Percentiles rank a stretch among this genome's conserved stretches.
phyloP scores from a whole-genome alignment of 2,888 invertebrate species.

The Platypus cylindrus region DNA sequence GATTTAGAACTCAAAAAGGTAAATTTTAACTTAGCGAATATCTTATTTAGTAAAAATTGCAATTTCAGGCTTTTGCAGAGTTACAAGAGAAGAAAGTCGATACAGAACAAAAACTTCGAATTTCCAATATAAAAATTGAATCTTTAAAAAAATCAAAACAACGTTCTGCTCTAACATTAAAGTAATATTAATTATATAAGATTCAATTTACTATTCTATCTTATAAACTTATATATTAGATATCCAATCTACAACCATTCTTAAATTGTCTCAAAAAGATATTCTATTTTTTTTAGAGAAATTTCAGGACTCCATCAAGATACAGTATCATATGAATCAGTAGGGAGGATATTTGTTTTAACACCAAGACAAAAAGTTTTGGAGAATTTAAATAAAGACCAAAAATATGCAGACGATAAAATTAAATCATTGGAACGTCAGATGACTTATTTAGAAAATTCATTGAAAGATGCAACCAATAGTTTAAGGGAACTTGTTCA shows the following conservation, averaged over 20 bases:
- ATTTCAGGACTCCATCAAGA: slow-evolving; percentile 45
- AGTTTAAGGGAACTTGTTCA: slow-evolving; percentile 74
- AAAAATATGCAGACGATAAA: slow-evolving; percentile 45
- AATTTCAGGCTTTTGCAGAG: slow-evolving; percentile 58
- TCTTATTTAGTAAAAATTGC: slow-evolving; percentile 5
- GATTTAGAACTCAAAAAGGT: slow-evolving; percentile 37
- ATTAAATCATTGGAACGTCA: slow-evolving; percentile 61
- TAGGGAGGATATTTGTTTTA: slow-evolving; percentile 75
- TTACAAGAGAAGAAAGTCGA: slow-evolving; percentile 71
- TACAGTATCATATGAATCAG: slow-evolving; percentile 64
- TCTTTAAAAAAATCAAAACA: slow-evolving; percentile 52
- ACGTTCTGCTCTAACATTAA: slow-evolving; percentile 59
- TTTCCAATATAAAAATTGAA: slow-evolving; percentile 67
- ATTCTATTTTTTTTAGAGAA: slow-evolving; percentile 33
- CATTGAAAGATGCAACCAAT: slow-evolving; percentile 72
- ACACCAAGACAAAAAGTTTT: slow-evolving; percentile 54
- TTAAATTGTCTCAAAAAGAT: neutral
- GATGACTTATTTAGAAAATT: slow-evolving; percentile 69
- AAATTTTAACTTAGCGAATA: slow-evolving; percentile 11
- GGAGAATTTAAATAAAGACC: slow-evolving; percentile 47
- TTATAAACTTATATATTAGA: slow-evolving; percentile 5
- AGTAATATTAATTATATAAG: slow-evolving; percentile 30
- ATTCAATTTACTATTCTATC: neutral
- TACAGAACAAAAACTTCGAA: slow-evolving; percentile 64
- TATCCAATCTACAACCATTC: neutral